These are phyloP conservation scores for Xestobium rufovillosum DNA, from an alignment of 2,888 invertebrate species.

Conservation along the genomic window DNA sequence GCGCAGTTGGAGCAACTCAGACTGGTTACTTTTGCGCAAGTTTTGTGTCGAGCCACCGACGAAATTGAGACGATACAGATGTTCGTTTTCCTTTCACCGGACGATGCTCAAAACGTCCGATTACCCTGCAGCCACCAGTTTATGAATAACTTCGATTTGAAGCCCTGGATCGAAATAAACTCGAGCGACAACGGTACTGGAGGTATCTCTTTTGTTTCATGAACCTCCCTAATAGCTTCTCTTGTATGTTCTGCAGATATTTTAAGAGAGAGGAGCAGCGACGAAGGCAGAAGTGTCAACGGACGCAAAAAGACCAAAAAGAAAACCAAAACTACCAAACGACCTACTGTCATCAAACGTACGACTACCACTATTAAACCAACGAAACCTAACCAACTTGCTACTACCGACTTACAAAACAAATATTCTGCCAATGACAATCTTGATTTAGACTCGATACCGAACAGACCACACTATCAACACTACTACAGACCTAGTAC, in stretches of 20 bases:
- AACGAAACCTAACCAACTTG: conserved; percentile 13
- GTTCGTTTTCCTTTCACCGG: conserved; percentile 58
- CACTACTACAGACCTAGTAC: conserved; percentile 9
- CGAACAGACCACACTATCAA: conserved; percentile 6
- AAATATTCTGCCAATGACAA: conserved; percentile 18
- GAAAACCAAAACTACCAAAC: conserved; percentile 9
- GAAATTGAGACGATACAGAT: conserved; percentile 62
- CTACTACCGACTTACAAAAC: conserved; percentile 13
- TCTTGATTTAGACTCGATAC: conserved; percentile 9
- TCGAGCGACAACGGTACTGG: too few relatives aligned
- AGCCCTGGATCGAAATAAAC: conserved; percentile 46
- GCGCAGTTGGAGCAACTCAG: conserved; percentile 69
- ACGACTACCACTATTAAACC: conserved; percentile 14
- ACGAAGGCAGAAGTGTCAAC: too few relatives aligned
- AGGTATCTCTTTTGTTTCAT: too few relatives aligned
- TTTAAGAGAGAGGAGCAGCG: too few relatives aligned
- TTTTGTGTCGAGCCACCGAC: conserved; percentile 61
- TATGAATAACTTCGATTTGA: conserved; percentile 52
- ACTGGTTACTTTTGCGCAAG: conserved; percentile 61
- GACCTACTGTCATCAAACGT: conserved; percentile 10
- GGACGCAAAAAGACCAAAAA: too few relatives aligned
- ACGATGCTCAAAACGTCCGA: conserved; percentile 52
- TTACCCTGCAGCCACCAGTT: conserved; percentile 48
- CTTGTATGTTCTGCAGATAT: too few relatives aligned
- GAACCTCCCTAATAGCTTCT: too few relatives aligned